Conservation (phyloP, 2,888 invertebrate species). For the Rhagonycha lutea region DNA sequence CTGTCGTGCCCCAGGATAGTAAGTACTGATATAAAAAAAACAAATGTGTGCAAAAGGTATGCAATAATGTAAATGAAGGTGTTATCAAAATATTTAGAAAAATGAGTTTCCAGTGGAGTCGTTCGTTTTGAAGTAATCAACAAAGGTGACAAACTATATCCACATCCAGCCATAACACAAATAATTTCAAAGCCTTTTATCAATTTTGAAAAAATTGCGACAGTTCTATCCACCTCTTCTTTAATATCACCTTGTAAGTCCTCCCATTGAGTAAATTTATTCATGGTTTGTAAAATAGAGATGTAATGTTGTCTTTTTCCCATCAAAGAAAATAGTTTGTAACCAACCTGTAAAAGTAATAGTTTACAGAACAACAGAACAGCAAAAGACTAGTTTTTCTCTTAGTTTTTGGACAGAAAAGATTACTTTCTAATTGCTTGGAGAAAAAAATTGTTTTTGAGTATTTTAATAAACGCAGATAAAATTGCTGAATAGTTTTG, state of each 20-base stretch:
- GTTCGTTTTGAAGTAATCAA: neutral
- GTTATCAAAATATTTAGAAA: neutral
- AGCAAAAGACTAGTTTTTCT: too few species aligned
- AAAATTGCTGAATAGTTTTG: neutral
- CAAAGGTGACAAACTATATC: neutral
- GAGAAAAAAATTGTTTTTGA: too few species aligned
- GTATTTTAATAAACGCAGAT: neutral
- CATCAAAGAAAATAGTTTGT: neutral
- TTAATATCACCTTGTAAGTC: too few species aligned
- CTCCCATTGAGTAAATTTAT: too few species aligned
- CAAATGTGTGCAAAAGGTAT: neutral
- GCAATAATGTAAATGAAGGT: neutral
- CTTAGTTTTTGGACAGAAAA: too few species aligned
- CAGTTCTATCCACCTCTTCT: too few species aligned
- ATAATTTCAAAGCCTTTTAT: too few species aligned
- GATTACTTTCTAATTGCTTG: too few species aligned
- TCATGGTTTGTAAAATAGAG: too few species aligned
- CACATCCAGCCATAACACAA: too few species aligned
- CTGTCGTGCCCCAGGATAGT: neutral
- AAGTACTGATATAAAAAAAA: neutral
- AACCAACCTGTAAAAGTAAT: neutral
- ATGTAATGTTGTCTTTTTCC: neutral
- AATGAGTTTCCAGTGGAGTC: neutral
- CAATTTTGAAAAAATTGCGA: too few species aligned
- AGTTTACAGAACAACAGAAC: too few species aligned